Percentiles rank a stretch among this genome's conserved stretches.
These are phyloP conservation scores for Polydrusus cervinus DNA, from an alignment of 2,888 invertebrate genomes.

Conservation along the genomic window DNA sequence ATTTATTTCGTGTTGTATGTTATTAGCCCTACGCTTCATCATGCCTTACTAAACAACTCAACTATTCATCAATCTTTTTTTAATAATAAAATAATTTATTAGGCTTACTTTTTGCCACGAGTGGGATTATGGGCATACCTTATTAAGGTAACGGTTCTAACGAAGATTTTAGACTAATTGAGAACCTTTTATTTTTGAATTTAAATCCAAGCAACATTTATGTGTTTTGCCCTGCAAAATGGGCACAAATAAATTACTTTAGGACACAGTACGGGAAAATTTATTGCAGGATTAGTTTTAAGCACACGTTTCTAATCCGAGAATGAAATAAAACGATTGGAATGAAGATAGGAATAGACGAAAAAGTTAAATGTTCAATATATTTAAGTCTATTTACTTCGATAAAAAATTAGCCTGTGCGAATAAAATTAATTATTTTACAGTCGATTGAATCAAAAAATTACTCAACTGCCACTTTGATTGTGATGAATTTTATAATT, in stretches of 20 bases:
- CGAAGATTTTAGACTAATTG: not conserved
- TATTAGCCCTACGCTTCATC: no score
- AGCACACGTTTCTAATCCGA: conserved; percentile 43
- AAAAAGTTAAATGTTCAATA: not conserved
- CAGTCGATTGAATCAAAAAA: no score
- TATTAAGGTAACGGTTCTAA: not conserved
- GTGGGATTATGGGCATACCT: no score
- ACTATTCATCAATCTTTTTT: no score
- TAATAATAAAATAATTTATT: no score
- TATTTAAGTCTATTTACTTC: not conserved
- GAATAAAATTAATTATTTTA: no score
- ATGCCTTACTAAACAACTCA: no score
- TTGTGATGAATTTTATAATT: no score
- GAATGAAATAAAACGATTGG: conserved; percentile 39
- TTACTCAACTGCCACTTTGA: no score
- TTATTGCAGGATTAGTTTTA: conserved; percentile 47
- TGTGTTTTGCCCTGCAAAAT: conserved; percentile 9
- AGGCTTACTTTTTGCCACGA: no score
- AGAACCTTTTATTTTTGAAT: not conserved
- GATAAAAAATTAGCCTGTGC: not conserved
- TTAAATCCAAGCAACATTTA: not conserved
- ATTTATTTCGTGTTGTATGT: no score
- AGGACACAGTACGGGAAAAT: conserved; percentile 38
- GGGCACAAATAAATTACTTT: conserved; percentile 28
- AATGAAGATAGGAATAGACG: conserved; percentile 1